Conservation (phyloP, 2,888 invertebrate genomes). For the Polia nebulosa region DNA sequence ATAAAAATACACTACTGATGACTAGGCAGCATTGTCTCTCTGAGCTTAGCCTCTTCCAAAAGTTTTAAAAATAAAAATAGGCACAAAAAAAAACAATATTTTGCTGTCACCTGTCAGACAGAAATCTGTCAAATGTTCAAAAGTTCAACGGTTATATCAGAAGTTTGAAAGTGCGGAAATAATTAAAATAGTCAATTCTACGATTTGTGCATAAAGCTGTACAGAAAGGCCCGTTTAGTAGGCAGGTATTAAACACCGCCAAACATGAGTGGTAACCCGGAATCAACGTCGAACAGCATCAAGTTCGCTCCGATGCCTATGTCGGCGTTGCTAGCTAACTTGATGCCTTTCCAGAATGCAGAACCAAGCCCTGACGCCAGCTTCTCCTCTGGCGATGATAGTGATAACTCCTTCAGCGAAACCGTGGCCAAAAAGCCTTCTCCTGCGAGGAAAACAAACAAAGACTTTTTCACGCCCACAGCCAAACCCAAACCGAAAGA, state of each 20-base stretch:
- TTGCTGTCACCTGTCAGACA: not conserved
- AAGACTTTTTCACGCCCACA: constrained; percentile 76
- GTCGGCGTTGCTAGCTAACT: constrained; percentile 85
- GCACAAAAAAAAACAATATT: too few species aligned
- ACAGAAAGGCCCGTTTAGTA: constrained; percentile 23
- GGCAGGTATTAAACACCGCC: constrained; percentile 16
- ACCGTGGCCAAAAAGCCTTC: constrained; percentile 75
- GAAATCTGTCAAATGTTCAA: constrained; percentile 56
- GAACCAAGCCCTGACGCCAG: constrained; percentile 79
- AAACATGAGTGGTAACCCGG: constrained; percentile 81
- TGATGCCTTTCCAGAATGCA: constrained; percentile 79
- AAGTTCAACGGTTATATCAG: constrained; percentile 51
- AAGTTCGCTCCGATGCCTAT: constrained; percentile 88
- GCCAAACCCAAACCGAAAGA: constrained; percentile 73
- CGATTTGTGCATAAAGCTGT: not conserved
- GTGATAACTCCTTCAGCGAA: constrained; percentile 80
- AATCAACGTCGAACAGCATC: constrained; percentile 84
- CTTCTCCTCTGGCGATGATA: constrained; percentile 80
- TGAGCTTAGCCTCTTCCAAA: too few species aligned
- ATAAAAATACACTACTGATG: too few species aligned
- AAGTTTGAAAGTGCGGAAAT: constrained; percentile 40
- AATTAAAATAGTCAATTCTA: constrained; percentile 3
- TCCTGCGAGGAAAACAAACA: constrained; percentile 67
- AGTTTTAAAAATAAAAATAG: too few species aligned
- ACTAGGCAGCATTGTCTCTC: too few species aligned